These are phyloP conservation scores for Sesia apiformis DNA, from an alignment of 2,888 invertebrate species.

Conservation along the genomic window DNA sequence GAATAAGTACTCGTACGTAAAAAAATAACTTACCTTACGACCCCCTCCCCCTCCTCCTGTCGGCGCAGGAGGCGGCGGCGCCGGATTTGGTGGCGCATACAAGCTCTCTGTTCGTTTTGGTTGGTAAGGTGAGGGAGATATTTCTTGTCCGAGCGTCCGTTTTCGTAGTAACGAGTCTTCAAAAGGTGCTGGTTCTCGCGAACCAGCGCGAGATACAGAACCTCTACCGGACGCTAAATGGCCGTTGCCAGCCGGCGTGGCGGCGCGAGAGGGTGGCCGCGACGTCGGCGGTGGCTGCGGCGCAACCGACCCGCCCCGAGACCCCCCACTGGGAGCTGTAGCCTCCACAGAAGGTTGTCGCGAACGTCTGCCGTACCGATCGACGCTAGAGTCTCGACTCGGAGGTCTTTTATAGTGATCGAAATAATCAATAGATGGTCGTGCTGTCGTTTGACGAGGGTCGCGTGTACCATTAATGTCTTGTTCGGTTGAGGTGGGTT, in stretches of 20 bases:
- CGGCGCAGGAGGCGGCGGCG: conserved; percentile 59
- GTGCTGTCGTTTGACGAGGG: conserved; percentile 40
- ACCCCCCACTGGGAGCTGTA: conserved; percentile 62
- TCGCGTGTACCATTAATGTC: conserved; percentile 55
- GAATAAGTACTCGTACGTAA: too few relatives aligned
- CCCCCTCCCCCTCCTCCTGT: conserved; percentile 53
- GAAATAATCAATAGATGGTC: conserved; percentile 89
- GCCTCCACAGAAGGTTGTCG: conserved; percentile 87
- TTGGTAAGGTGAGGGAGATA: conserved; percentile 89
- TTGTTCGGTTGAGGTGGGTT: conserved; percentile 52
- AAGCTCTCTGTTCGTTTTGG: conserved; percentile 94
- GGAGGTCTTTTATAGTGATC: conserved; percentile 96
- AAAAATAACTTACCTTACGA: conserved; percentile 42
- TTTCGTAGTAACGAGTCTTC: conserved; percentile 88
- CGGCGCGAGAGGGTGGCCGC: conserved; percentile 60
- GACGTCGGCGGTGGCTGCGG: conserved; percentile 78
- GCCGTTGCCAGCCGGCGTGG: conserved; percentile 76
- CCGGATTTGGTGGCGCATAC: conserved; percentile 75
- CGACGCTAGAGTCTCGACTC: conserved; percentile 90
- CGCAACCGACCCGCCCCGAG: conserved; percentile 83
- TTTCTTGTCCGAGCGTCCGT: conserved; percentile 89
- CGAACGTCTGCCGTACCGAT: conserved; percentile 85
- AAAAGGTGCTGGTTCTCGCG: conserved; percentile 78
- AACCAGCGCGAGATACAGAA: conserved; percentile 66
- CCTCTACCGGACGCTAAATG: conserved; percentile 77